phyloP scores from a whole-genome alignment of 2,113 vertebrate genomes.

The Eudyptes chrysolophus region DNA sequence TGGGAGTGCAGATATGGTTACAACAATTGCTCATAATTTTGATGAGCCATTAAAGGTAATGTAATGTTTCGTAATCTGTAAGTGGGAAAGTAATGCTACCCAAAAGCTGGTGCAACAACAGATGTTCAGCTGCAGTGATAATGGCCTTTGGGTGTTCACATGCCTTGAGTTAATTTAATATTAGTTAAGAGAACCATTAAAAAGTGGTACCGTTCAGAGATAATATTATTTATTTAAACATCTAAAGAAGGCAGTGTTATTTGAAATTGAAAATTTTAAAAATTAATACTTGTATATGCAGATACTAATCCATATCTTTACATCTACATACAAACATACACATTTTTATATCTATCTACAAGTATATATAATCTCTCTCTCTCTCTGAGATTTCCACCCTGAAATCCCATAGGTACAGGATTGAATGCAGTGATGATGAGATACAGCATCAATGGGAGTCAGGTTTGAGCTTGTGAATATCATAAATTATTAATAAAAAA shows the following conservation, averaged over 20 bases:
- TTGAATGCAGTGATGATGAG: neutral
- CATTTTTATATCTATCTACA: neutral
- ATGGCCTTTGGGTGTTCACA: neutral
- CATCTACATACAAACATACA: neutral
- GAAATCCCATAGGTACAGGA: neutral
- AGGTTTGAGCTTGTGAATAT: neutral
- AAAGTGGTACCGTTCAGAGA: neutral
- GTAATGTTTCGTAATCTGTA: neutral
- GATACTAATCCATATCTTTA: neutral
- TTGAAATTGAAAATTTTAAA: neutral
- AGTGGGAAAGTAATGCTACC: conserved; percentile 12
- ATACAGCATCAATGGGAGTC: neutral
- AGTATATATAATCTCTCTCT: neutral
- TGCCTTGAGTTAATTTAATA: neutral
- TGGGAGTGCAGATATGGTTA: neutral
- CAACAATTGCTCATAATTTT: neutral
- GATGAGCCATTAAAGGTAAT: conserved; percentile 13
- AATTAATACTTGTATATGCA: neutral
- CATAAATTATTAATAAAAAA: neutral
- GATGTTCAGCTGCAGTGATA: conserved; percentile 2
- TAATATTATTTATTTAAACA: neutral
- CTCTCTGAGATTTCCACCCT: neutral
- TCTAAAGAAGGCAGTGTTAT: neutral
- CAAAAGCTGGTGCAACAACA: neutral
- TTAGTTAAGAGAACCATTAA: neutral